Percentiles rank a stretch among this genome's conserved stretches.
These are phyloP conservation scores for Synanthedon vespiformis DNA, from an alignment of 2,888 invertebrate genomes.

Conservation along the genomic window DNA sequence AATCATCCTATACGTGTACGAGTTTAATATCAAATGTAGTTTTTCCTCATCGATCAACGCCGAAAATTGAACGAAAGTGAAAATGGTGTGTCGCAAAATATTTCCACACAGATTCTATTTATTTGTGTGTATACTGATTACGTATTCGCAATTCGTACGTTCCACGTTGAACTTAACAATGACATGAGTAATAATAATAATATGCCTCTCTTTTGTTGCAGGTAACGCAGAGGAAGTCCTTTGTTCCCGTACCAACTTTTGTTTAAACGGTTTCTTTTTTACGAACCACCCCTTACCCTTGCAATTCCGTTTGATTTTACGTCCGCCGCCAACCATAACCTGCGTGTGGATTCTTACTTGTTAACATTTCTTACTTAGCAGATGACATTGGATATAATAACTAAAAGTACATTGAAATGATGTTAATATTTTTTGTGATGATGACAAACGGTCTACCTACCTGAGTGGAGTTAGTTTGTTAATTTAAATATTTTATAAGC, in stretches of 20 bases:
- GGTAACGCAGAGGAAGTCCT: constrained; percentile 40
- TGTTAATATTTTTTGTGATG: no score
- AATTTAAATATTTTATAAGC: no score
- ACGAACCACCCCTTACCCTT: constrained; percentile 9
- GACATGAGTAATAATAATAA: constrained; percentile 21
- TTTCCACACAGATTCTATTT: neutral
- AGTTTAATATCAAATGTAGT: no score
- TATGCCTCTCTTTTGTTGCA: constrained; percentile 41
- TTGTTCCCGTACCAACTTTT: constrained; percentile 16
- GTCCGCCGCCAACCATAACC: no score
- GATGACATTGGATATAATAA: no score
- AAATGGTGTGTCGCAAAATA: neutral
- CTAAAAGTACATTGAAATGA: no score
- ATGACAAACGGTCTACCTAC: no score
- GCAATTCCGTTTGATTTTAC: no score
- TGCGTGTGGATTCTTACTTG: no score
- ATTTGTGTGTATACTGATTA: neutral
- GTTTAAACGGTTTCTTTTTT: constrained; percentile 9
- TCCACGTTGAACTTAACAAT: neutral
- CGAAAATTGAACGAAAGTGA: neutral
- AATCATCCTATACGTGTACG: no score
- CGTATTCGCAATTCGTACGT: neutral
- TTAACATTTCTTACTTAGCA: no score
- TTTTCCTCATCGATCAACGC: neutral
- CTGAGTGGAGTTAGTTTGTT: no score